Conservation (phyloP, 2,797 vertebrate species). For the Microchirus variegatus region DNA sequence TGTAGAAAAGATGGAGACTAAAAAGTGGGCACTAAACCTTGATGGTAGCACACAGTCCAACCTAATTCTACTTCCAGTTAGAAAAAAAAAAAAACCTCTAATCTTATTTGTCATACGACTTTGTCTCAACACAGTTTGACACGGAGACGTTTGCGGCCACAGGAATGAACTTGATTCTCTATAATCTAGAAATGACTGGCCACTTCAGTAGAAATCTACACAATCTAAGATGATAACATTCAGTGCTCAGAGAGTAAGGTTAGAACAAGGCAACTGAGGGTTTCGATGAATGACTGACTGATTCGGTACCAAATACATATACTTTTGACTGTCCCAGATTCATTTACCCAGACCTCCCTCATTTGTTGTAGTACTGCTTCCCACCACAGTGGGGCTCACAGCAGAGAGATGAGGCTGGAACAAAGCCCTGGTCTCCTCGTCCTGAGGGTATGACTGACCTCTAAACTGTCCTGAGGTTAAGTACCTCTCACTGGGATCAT, state of each 20-base stretch:
- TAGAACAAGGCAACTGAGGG: conserved; percentile 77
- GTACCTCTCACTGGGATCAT: conserved; percentile 75
- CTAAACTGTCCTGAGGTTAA: conserved; percentile 77
- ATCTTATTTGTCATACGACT: conserved; percentile 27
- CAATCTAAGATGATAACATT: conserved; percentile 76
- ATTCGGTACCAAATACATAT: conserved; percentile 61
- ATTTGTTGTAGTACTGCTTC: conserved; percentile 70
- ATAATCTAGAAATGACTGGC: conserved; percentile 46
- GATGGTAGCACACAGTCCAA: conserved; percentile 30
- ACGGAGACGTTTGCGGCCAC: conserved; percentile 63
- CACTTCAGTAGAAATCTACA: conserved; percentile 78
- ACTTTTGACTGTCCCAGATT: conserved; percentile 41
- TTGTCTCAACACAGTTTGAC: conserved; percentile 20
- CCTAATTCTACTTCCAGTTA: conserved; percentile 35
- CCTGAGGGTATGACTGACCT: conserved; percentile 70
- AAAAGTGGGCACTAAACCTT: conserved; percentile 55
- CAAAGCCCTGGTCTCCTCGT: conserved; percentile 80
- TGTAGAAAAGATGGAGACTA: conserved; percentile 19
- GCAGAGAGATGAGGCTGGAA: conserved; percentile 76
- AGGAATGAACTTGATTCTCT: conserved; percentile 72
- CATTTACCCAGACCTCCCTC: conserved; percentile 65
- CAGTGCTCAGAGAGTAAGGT: conserved; percentile 66
- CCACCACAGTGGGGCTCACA: conserved; percentile 68
- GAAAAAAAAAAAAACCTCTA: conserved; percentile 29
- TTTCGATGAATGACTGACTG: conserved; percentile 65